Base-by-base conservation (phyloP, 2,113 vertebrate genomes). In the Rhabdornis inornatus region DNA sequence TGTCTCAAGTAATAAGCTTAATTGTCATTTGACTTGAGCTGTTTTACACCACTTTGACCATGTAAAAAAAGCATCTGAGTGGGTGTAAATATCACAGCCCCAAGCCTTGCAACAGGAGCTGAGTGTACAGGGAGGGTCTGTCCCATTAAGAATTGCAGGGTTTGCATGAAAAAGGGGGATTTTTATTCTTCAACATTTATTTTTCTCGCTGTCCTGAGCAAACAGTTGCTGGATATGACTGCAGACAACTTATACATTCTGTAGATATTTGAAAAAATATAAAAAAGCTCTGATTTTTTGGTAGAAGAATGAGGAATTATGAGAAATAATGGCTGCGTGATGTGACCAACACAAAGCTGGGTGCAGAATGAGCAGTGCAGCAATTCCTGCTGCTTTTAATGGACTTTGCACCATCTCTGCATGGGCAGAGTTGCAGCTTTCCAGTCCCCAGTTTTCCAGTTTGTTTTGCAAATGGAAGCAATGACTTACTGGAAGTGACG, bases 1-100 rank as follows among this genome's bases (percentile, higher is more conserved):
- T 95, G 92, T 94, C 96, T 96, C 71, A 89, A 96, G 88, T 96
- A 95, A 97, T 91, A 90, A 96, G 84, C 93, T 96, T 96, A 96
- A 97, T 97, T 96, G 95, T 96, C 90, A 71, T 95, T 96, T 96
- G 93, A 96, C 94, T 93, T 92, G 89, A 78, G 53, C 89, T 89
- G 25, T 85, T 97, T 94, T 95, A 91, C 92, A 92, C 90, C 87
- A 79, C 82, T 95, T 50, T 69, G 90, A 14, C 69, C 81, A 70
- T 4, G 56, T 45, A 78, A 78, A 83, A 91, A 92, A 90, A 95
- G 44, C 65, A 76, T 92, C 53, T 86, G 83, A 90, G 89, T 70
- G 89, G 91, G 89, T 95, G 75, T 92, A 87, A 88, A 64, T 91
- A 86, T 95, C 82, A 84, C 77, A 57, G 69, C 70, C 70, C 70